These are phyloP conservation scores for Lacerta bilineata DNA, from an alignment of 2,797 vertebrate species.

Conservation along the genomic window DNA sequence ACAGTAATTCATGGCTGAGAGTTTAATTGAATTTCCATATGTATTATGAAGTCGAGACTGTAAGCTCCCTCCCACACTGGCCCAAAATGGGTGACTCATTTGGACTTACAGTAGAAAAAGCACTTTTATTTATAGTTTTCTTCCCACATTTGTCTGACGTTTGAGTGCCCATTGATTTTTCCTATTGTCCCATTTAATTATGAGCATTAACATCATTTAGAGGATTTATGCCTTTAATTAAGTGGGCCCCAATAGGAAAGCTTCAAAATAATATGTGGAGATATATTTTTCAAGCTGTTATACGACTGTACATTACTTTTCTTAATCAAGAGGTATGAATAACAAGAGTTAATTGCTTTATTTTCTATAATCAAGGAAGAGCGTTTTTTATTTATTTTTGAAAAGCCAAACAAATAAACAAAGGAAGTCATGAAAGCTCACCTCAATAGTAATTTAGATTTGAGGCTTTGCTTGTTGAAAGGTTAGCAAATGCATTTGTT, in stretches of 20 bases:
- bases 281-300: constrained; percentile 60
- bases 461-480: constrained; percentile 1
- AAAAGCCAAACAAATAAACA: constrained; percentile 36
- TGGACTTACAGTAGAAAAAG: constrained; percentile 65
- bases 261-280: constrained; percentile 64
- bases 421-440: neutral
- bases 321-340: constrained; percentile 49
- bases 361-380: constrained; percentile 50
- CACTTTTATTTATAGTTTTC: constrained; percentile 56
- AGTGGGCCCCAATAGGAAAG: constrained; percentile 62
- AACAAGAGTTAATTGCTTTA: constrained; percentile 44
- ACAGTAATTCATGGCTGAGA: constrained; percentile 73
- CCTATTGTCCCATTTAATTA: constrained; percentile 77
- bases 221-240: constrained; percentile 76
- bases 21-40: constrained; percentile 81
- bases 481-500: constrained; percentile 1
- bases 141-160: constrained; percentile 71
- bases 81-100: constrained; percentile 72
- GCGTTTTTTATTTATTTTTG: neutral
- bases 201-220: constrained; percentile 74
- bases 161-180: constrained; percentile 66
- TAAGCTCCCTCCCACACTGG: constrained; percentile 65
- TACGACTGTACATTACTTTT: constrained; percentile 62
- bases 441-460: neutral
- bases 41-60: constrained; percentile 75